phyloP scores from a whole-genome alignment of 2,113 vertebrate species.

The Syngnathus scovelli region DNA sequence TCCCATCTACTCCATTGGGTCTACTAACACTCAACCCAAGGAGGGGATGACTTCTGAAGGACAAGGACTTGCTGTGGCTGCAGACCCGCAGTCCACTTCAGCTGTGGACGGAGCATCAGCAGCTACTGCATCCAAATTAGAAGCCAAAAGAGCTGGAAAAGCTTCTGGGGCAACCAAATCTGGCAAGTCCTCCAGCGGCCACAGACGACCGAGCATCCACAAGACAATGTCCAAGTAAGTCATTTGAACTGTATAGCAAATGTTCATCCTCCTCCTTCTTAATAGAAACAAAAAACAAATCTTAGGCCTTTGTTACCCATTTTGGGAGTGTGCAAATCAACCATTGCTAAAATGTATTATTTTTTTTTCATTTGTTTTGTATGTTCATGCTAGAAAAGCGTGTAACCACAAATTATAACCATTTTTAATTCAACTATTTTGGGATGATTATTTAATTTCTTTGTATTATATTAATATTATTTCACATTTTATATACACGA shows the following conservation, averaged over 20 bases:
- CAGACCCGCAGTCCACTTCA: slow-evolving; percentile 28
- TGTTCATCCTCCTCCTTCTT: background rate
- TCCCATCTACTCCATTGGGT: slow-evolving; percentile 93
- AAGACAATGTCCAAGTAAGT: slow-evolving; percentile 75
- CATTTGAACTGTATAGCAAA: background rate
- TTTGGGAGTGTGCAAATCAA: too few relatives aligned
- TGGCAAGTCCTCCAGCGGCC: slow-evolving; percentile 77
- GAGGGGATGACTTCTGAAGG: slow-evolving; percentile 64
- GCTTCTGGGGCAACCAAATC: slow-evolving; percentile 53
- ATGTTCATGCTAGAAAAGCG: too few relatives aligned
- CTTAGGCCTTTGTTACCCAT: too few relatives aligned
- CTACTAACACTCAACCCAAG: slow-evolving; percentile 80
- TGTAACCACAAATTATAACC: too few relatives aligned
- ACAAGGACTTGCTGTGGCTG: slow-evolving; percentile 45
- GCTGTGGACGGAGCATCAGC: background rate
- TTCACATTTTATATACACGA: background rate
- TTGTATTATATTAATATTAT: background rate
- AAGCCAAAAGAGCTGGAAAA: slow-evolving; percentile 37
- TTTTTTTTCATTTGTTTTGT: too few relatives aligned
- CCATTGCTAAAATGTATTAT: too few relatives aligned
- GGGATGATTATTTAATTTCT: background rate
- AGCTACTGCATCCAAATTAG: slow-evolving; percentile 4
- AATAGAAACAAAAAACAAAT: background rate
- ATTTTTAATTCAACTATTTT: background rate
- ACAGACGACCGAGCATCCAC: slow-evolving; percentile 72